These are phyloP conservation scores for Mohoua ochrocephala DNA, from an alignment of 2,113 vertebrate species.

Conservation along the genomic window DNA sequence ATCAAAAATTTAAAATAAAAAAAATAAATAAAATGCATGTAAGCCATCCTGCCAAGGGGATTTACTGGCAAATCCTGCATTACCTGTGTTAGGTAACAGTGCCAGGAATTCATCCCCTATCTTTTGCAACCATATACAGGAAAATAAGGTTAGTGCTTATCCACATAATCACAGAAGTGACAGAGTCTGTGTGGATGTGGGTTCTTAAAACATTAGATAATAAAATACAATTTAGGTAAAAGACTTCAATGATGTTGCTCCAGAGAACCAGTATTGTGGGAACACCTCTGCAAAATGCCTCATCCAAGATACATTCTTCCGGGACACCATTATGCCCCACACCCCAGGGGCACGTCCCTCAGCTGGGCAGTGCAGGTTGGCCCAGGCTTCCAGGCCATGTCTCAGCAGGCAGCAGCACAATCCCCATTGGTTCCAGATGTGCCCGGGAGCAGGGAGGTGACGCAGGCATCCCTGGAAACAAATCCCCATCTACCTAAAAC, in stretches of 20 bases:
- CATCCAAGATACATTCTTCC: neutral
- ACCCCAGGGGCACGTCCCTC: neutral
- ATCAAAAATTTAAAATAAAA: neutral
- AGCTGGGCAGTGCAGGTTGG: neutral
- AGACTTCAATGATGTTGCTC: neutral
- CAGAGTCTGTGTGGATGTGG: neutral
- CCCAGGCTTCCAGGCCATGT: neutral
- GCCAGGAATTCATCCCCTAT: neutral
- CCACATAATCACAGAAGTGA: neutral
- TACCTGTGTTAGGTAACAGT: neutral
- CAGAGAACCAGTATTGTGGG: neutral
- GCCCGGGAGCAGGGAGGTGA: neutral
- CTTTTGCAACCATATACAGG: neutral
- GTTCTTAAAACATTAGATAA: neutral
- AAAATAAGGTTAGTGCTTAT: neutral
- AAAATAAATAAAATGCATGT: too few relatives aligned
- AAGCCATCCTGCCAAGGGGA: neutral
- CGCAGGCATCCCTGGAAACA: neutral
- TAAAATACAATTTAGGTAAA: neutral
- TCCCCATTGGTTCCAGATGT: neutral
- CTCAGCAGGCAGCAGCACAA: neutral
- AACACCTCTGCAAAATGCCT: neutral
- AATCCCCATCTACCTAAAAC: neutral
- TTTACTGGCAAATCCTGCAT: neutral
- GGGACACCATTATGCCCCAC: neutral